These are phyloP conservation scores for Cairina moschata DNA, from an alignment of 2,113 vertebrate genomes.

Conservation along the genomic window DNA sequence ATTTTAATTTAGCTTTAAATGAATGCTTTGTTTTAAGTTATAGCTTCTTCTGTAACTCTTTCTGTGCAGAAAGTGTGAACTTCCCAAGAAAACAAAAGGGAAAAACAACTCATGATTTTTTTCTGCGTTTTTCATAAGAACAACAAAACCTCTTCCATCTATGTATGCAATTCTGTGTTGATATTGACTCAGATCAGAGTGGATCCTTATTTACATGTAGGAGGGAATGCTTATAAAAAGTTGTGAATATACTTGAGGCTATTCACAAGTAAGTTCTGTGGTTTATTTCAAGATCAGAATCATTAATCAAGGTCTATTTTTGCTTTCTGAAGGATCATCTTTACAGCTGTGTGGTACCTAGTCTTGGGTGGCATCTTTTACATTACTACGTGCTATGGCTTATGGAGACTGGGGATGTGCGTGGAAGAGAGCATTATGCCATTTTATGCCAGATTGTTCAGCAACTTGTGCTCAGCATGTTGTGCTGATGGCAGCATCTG, in stretches of 20 bases:
- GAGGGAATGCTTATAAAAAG: neutral
- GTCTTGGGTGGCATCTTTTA: neutral
- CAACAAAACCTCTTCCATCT: neutral
- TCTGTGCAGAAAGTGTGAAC: neutral
- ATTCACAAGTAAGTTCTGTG: neutral
- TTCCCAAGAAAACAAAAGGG: neutral
- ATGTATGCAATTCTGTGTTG: neutral
- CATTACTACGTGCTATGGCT: neutral
- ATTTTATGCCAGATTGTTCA: neutral
- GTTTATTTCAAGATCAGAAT: neutral
- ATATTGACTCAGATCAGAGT: neutral
- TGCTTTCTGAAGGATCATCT: neutral
- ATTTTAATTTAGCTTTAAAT: neutral
- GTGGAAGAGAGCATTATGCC: neutral
- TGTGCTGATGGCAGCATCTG: too few species aligned
- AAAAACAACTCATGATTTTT: neutral
- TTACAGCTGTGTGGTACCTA: too few species aligned
- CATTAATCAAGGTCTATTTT: neutral
- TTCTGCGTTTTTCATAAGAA: neutral
- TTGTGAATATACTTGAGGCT: neutral
- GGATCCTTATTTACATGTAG: neutral
- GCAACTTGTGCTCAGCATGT: neutral
- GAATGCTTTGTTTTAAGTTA: neutral
- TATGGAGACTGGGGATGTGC: neutral
- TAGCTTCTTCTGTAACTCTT: neutral